phyloP scores from a whole-genome alignment of 1,140 invertebrate genomes.

The Diploscapter pachys region DNA sequence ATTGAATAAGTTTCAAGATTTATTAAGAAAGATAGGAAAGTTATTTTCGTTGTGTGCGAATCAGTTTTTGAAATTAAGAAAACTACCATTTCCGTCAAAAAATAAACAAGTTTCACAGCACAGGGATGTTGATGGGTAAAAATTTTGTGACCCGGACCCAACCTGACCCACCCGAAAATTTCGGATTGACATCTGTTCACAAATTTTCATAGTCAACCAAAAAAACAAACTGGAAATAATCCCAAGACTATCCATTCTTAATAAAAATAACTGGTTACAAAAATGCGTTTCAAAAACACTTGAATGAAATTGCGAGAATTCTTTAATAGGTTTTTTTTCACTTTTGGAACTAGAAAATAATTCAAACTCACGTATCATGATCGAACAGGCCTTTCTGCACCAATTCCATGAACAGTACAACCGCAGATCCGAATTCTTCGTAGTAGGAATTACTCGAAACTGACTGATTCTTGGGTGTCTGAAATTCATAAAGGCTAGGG shows the following conservation, averaged over 20 bases:
- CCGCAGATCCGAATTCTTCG: constrained; percentile 3
- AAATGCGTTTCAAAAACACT: background rate
- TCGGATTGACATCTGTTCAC: background rate
- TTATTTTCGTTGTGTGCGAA: too few species aligned
- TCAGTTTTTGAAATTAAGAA: too few species aligned
- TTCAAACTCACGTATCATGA: background rate
- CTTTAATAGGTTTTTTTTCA: too few species aligned
- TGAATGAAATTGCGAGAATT: background rate
- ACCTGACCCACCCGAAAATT: background rate
- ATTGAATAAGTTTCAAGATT: too few species aligned
- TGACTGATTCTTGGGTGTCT: too few species aligned
- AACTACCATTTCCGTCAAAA: too few species aligned
- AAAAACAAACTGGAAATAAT: constrained; percentile 3
- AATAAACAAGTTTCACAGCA: too few species aligned
- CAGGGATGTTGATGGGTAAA: too few species aligned
- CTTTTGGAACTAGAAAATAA: background rate
- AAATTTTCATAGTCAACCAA: background rate
- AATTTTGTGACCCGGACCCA: background rate
- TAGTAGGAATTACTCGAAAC: background rate
- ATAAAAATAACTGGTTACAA: background rate
- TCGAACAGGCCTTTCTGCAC: constrained; percentile 6
- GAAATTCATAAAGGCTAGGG: too few species aligned
- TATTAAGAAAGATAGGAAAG: too few species aligned
- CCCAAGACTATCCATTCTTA: background rate
- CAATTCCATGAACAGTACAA: constrained; percentile 4